Base-by-base conservation (phyloP, 2,797 vertebrate species). In the Huso huso region DNA sequence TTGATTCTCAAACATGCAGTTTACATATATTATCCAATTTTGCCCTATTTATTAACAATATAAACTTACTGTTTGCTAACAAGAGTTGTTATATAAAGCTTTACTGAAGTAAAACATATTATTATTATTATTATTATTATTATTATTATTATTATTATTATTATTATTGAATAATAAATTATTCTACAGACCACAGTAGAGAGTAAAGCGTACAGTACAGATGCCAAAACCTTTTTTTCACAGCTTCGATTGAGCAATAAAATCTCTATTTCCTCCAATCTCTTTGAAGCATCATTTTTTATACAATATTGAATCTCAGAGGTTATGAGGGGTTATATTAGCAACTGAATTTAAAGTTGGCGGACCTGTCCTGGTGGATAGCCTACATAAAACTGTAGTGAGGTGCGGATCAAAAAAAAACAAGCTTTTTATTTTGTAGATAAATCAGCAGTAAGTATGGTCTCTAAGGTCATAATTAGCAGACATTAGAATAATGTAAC, bases 231-330 rank as follows among this genome's bases (percentile, higher is more conserved):
- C 18, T 18, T 18, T 18, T 18, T 71, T 72, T 75, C 73, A 74
- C 71, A 72, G 74, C 74, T 75, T 66, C 75, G 77, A 72, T 72
- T 51, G 68, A 76, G 74, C 72, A 77, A 82, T 82, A 79, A 80
- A 80, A 75, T 70, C 71, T 77, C 67, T 78, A 72, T 78, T 82
- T 76, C 64, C 72, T 75, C 74, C 60, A 63, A 62, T 70, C 67
- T 64, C 85, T 89, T 88, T 90, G 87, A 89, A 86, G 87, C 87
- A 50, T 83, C 85, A 88, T 87, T 87, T 18, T 83, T 83, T 79
- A 77, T 76, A 89, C 84, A 84, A 83, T 79, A 81, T 80, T 55
- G 72, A 83, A 80, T 80, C 72, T 82, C 37, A 37, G 85, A 86
- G 82, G 83, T 79, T 62, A 62, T 10, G 48, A 79, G 85, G 85